Conservation (phyloP, 2,113 vertebrate genomes). For the Lagopus leucura region DNA sequence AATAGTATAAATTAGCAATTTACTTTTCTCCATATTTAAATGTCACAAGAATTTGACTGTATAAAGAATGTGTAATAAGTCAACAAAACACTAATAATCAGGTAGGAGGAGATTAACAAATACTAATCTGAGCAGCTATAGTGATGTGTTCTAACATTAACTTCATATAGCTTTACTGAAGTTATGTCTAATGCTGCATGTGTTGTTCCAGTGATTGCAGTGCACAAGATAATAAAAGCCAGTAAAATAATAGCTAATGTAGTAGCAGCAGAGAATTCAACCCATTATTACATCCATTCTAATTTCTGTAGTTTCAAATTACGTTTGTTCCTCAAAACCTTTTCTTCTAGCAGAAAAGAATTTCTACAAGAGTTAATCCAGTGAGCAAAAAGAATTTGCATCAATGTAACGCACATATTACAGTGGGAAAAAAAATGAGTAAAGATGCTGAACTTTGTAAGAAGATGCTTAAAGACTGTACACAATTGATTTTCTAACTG, state of each 20-base stretch:
- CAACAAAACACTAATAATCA: neutral
- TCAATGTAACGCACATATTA: neutral
- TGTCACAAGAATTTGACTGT: neutral
- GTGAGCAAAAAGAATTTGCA: neutral
- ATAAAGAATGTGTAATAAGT: neutral
- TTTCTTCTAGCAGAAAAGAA: neutral
- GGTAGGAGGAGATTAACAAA: neutral
- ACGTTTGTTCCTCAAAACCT: neutral
- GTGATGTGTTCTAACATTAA: neutral
- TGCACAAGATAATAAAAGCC: neutral
- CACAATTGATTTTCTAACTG: neutral
- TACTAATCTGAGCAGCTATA: neutral
- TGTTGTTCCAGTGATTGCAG: conserved; percentile 5
- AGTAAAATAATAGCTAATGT: neutral
- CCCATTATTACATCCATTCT: neutral
- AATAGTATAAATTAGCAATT: neutral
- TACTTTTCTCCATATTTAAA: conserved; percentile 24
- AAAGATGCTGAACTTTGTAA: neutral
- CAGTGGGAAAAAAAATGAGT: neutral
- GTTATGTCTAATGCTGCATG: neutral
- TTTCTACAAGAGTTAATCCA: neutral
- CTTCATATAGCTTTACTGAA: neutral
- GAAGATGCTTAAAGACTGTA: neutral
- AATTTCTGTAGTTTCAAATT: neutral
- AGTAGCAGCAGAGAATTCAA: conserved; percentile 19